Conservation (phyloP, 2,113 vertebrate species). For the Limanda limanda region DNA sequence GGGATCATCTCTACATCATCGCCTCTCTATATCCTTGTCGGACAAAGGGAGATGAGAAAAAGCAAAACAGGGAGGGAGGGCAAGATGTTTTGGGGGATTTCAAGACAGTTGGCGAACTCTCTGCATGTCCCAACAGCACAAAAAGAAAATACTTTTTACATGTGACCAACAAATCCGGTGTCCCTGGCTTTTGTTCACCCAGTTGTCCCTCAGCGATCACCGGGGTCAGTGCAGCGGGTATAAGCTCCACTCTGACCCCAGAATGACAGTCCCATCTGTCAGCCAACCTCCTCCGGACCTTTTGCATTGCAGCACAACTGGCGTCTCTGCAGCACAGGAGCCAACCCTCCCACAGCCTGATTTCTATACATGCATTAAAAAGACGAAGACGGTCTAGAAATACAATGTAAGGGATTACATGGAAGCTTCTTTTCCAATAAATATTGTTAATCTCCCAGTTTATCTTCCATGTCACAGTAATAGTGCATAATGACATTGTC, state of each 20-base stretch:
- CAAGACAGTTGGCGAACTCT: background rate
- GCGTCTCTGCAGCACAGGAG: slow-evolving; percentile 23
- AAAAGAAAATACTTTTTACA: background rate
- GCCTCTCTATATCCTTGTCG: slow-evolving; percentile 7
- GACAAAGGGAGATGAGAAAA: background rate
- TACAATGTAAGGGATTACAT: background rate
- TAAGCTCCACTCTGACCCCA: slow-evolving; percentile 61
- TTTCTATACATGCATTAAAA: slow-evolving; percentile 18
- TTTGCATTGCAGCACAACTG: slow-evolving; percentile 48
- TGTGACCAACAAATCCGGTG: too few relatives aligned
- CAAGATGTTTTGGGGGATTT: too few relatives aligned
- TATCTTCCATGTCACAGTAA: background rate
- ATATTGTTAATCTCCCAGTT: too few relatives aligned
- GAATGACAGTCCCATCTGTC: slow-evolving; percentile 71
- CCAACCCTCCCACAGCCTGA: slow-evolving; percentile 1
- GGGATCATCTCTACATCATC: slow-evolving; percentile 17
- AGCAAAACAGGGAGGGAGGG: background rate
- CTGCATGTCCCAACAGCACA: background rate
- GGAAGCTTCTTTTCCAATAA: background rate
- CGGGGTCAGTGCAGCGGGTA: slow-evolving; percentile 49
- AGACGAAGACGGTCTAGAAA: background rate
- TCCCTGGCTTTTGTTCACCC: slow-evolving; percentile 14
- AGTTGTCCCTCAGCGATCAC: slow-evolving; percentile 49
- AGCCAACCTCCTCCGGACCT: slow-evolving; percentile 51
- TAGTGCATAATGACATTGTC: background rate